phyloP scores from a whole-genome alignment of 2,113 vertebrate species.

The Anolis sagrei region DNA sequence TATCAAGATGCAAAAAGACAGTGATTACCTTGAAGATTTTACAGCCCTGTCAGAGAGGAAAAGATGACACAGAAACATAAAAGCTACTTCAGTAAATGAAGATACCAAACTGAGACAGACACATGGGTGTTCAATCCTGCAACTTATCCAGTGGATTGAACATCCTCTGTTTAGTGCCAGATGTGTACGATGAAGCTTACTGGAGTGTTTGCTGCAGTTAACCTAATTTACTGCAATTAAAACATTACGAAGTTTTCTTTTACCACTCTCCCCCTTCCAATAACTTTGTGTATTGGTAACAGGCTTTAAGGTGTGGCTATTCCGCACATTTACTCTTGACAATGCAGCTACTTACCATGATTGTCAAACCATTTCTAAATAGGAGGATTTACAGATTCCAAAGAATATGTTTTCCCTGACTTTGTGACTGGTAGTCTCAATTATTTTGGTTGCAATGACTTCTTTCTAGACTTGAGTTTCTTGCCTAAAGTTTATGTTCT shows the following conservation, averaged over 20 bases:
- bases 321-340: too few relatives aligned
- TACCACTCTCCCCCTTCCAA: too few relatives aligned
- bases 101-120: background rate
- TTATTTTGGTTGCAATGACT: background rate
- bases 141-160: background rate
- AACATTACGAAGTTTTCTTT: too few relatives aligned
- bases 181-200: background rate
- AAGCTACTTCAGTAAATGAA: background rate
- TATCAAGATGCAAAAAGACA: conserved; percentile 3
- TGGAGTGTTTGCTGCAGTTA: too few relatives aligned
- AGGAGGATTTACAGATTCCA: background rate
- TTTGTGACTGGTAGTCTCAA: background rate
- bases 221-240: too few relatives aligned
- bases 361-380: too few relatives aligned
- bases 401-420: background rate
- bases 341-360: too few relatives aligned
- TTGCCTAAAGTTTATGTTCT: background rate
- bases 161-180: background rate
- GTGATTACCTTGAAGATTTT: background rate
- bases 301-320: too few relatives aligned
- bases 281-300: too few relatives aligned
- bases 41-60: background rate
- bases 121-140: background rate
- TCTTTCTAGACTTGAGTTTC: background rate
- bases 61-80: background rate